Conservation (phyloP, 1,140 invertebrate species). For the Bombyx mori region ASM3026992v2 NC_085131.1:6130001-6130500, state of each 20-base stretch:
- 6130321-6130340: conserved; percentile 51
- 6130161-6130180: conserved; percentile 56
- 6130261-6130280: conserved; percentile 62
- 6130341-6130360: conserved; percentile 32
- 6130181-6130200: conserved; percentile 60
- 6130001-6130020: not conserved
- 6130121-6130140: conserved; percentile 60
- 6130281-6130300: conserved; percentile 52
- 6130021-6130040: conserved; percentile 28
- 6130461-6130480: too few relatives aligned
- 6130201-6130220: conserved; percentile 52
- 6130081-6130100: conserved; percentile 62
- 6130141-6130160: conserved; percentile 52
- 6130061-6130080: conserved; percentile 58
- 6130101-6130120: conserved; percentile 54
- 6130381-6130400: conserved; percentile 34
- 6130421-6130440: too few relatives aligned
- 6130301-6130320: conserved; percentile 48
- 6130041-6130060: conserved; percentile 49
- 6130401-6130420: not conserved
- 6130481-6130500: too few relatives aligned
- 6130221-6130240: conserved; percentile 54
- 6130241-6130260: conserved; percentile 48
- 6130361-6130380: conserved; percentile 35
- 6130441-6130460: too few relatives aligned